These are phyloP conservation scores for Sorex fumeus DNA, from an alignment of 2,113 vertebrate species.

Conservation along the genomic window DNA sequence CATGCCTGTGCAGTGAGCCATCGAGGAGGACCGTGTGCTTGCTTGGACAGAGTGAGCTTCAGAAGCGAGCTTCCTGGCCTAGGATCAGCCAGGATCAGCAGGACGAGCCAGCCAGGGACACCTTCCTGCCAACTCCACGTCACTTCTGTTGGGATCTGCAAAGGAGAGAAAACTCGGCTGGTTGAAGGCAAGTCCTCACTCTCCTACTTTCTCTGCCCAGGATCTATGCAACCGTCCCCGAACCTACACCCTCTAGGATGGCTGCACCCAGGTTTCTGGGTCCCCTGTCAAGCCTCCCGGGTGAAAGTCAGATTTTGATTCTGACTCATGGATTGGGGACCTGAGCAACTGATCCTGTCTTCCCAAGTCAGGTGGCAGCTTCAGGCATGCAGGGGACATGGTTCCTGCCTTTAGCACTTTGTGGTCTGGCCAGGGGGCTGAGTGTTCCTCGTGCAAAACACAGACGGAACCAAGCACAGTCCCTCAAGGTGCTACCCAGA, in stretches of 20 bases:
- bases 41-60: not conserved
- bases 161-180: not conserved
- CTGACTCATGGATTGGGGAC: not conserved
- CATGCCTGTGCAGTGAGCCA: fast-evolving
- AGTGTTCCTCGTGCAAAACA: not conserved
- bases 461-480: conserved; percentile 6
- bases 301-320: not conserved
- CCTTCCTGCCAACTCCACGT: fast-evolving
- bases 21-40: not conserved
- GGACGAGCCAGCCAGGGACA: not conserved
- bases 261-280: not conserved
- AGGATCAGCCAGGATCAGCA: not conserved
- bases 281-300: not conserved
- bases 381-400: not conserved
- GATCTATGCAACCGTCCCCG: too few relatives aligned
- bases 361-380: too few relatives aligned
- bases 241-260: not conserved
- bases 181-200: not conserved
- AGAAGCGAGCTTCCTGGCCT: not conserved
- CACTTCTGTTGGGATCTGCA: not conserved
- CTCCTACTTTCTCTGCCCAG: not conserved
- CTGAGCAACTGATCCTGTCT: too few relatives aligned
- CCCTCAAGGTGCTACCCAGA: not conserved
- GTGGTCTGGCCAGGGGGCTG: not conserved
- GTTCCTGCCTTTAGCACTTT: not conserved